Conservation (phyloP, 2,797 vertebrate species). For the Emydoidea blandingii region DNA sequence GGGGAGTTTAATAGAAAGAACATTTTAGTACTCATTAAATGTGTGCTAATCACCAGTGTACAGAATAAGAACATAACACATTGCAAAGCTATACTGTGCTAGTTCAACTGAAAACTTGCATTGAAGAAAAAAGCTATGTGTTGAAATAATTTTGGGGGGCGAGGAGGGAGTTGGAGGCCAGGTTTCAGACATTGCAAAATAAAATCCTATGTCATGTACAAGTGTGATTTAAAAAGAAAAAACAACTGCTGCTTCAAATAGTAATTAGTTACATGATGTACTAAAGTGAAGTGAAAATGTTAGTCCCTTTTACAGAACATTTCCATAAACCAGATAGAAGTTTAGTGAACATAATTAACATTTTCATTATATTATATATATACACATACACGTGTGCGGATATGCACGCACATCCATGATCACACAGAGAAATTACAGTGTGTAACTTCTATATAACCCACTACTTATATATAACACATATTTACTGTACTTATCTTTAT, state of each 20-base stretch:
- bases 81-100: not conserved
- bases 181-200: not conserved
- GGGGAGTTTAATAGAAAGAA: constrained; percentile 16
- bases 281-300: not conserved
- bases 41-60: not conserved
- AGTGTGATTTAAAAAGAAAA: not conserved
- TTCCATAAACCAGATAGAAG: constrained; percentile 46
- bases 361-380: not conserved
- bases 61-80: not conserved
- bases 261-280: not conserved
- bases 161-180: not conserved
- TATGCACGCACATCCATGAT: not conserved
- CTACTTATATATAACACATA: not conserved
- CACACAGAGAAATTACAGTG: not conserved
- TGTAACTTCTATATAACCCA: not conserved
- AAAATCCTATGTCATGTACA: rapidly evolving
- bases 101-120: not conserved
- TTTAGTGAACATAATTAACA: constrained; percentile 62
- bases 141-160: not conserved
- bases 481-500: not conserved
- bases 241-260: not conserved
- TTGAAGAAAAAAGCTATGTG: not conserved
- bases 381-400: not conserved
- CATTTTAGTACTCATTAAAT: rapidly evolving
- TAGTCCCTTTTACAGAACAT: not conserved